Conservation (phyloP, 1,140 invertebrate species). For the Manduca sexta region DNA sequence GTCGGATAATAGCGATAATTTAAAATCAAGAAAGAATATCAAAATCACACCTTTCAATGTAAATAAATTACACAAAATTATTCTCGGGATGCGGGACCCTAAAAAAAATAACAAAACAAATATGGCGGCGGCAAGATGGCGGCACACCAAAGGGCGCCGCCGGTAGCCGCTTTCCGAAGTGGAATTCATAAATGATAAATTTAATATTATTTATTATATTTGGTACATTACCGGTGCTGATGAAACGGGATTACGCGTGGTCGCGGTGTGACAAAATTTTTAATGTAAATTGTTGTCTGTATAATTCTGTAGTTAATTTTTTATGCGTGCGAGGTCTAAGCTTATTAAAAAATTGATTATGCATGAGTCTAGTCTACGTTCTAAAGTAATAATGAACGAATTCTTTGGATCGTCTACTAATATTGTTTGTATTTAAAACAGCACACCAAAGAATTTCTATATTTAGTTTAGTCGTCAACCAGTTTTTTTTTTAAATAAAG, state of each 20-base stretch:
- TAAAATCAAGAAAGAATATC: too few species aligned
- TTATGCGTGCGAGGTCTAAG: not conserved
- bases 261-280: conserved; percentile 28
- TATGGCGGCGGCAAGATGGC: conserved; percentile 56
- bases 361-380: too few species aligned
- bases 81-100: conserved; percentile 5
- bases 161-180: conserved; percentile 53
- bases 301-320: not conserved
- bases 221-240: conserved; percentile 41
- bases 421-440: too few species aligned
- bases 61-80: not conserved
- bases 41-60: too few species aligned
- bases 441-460: too few species aligned
- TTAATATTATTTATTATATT: conserved; percentile 63
- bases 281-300: not conserved
- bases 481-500: too few species aligned
- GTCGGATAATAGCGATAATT: too few species aligned
- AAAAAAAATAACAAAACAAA: conserved; percentile 57
- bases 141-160: conserved; percentile 54
- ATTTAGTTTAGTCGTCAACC: too few species aligned
- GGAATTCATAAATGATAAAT: conserved; percentile 71
- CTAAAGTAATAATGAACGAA: too few species aligned
- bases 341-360: not conserved
- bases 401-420: too few species aligned
- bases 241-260: conserved; percentile 24